Percentiles rank a stretch among this genome's conserved stretches.
These are phyloP conservation scores for Gobiocypris rarus DNA, from an alignment of 2,113 vertebrate species.

Conservation along the genomic window DNA sequence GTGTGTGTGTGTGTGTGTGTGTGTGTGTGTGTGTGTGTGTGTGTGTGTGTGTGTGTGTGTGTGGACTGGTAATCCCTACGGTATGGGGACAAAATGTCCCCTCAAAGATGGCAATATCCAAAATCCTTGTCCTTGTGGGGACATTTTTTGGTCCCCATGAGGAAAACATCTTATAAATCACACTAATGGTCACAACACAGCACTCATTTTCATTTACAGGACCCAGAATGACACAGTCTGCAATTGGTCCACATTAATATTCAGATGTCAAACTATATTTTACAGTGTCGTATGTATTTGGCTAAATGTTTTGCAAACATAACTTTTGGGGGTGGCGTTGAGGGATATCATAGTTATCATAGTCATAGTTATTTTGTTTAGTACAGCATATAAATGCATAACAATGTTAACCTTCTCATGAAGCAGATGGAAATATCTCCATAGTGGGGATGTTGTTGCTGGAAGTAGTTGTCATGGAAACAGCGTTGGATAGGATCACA, in stretches of 20 bases:
- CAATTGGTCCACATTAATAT: not conserved
- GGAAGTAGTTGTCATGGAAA: conserved; percentile 28
- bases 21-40: not conserved
- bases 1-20: not conserved
- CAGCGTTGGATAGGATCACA: not conserved
- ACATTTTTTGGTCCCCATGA: too few relatives aligned
- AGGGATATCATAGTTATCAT: not conserved
- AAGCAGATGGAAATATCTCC: conserved; percentile 6
- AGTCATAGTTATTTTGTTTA: not conserved
- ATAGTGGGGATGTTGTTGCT: not conserved
- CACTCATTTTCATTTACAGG: not conserved
- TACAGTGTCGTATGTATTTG: not conserved
- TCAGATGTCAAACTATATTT: not conserved
- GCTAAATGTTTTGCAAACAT: not conserved
- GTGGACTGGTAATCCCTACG: too few relatives aligned
- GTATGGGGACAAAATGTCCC: too few relatives aligned
- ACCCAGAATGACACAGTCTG: too few relatives aligned
- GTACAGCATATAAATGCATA: not conserved
- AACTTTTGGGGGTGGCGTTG: not conserved
- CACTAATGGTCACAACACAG: not conserved
- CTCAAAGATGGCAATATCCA: too few relatives aligned
- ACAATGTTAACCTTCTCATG: not conserved
- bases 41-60: not conserved
- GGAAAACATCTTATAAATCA: too few relatives aligned
- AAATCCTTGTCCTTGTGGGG: too few relatives aligned